Base-by-base conservation (phyloP, 2,113 vertebrate species). In the Mobula birostris region DNA sequence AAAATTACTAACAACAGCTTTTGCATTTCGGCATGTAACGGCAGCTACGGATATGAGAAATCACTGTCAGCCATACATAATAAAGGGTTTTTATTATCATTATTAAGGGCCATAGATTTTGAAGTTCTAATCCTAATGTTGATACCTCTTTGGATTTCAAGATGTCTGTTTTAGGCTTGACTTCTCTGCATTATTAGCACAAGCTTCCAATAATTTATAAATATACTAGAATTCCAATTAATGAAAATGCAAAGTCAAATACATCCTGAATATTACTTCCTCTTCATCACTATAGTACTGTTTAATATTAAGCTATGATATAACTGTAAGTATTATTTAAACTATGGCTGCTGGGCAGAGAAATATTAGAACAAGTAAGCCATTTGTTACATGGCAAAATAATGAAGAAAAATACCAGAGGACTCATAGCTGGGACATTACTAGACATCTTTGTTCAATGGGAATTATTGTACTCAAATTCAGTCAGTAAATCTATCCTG, bases 381-480 rank as follows among this genome's bases (percentile, higher is more conserved):
- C 96, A 96, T 96, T 96, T 98, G 97, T 98, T 97, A 96, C 96
- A 94, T 95, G 96, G 97, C 97, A 97, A 95, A 96, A 96, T 96
- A 95, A 95, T 96, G 96, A 98, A 97, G 97, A 98, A 98, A 97
- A 97, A 98, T 98, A 98, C 98, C 97, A 97, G 97, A 97, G 97
- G 95, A 96, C 97, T 95, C 96, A 95, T 98, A 98, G 99, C 99
- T 98, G 98, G 98, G 97, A 98, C 97, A 98, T 98, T 98, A 97
- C 96, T 91, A 95, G 95, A 97, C 96, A 96, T 99, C 97, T 95
- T 9, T 95, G 99, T 99, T 98, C 98, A 96, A 96, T 97, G 96
- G 96, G 96, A 97, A 96, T 97, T 97, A 97, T 96, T 96, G 95
- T 95, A 95, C 96, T 97, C 97, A 97, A 98, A 98, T 96, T 95